Base-by-base conservation (phyloP, 2,888 invertebrate genomes). In the Coelopa pilipes region DNA sequence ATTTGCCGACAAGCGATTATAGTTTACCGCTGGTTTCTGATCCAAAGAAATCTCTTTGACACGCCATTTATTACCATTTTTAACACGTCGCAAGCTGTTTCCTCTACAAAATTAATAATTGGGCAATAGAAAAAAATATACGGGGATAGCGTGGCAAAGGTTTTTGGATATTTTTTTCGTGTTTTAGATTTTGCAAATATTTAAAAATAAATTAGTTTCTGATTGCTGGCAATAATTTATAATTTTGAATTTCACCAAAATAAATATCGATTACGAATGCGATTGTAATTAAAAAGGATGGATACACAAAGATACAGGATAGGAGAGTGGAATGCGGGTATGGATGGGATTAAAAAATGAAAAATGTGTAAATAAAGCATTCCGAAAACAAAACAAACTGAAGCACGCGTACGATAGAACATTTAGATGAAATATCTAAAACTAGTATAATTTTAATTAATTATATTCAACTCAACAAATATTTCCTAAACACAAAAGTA, bases 41-140 rank as follows among this genome's bases (percentile, higher is more conserved):
- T 88, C 91, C 57, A 91, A 88, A 2, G 90, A 89, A 73, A 91
- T 90, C 80, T 91, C 91, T 82, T 90, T 90, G 73, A 90, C 89
- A 81, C 91, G 90, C 91, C 91, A 91, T 81, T 91, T 91, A 59
- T 90, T 91, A 76, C 88, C 87, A 79, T 87, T 90, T 85, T 91
- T 91, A 76, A 91, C 90, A 76, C 91, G 89, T 78, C 91, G 90
- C 82, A 91, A 86, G 84, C 91, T 91, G 81, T 88, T 88, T 75
- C 88, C 87, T 84, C 88, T 88, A 82, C 74, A 80, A 79, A 71
- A 74, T 74, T 45, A 72, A 73, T 60, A 67, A 75, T 60, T 63
- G 75, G 74, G 75, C 68, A 57, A 76, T 50, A 72, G 71, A 73
- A 72, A 72, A 47, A 72, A 72, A 73, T 59, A 19, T 69, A 46